These are phyloP conservation scores for Sebastes nivosus DNA, from an alignment of 2,797 vertebrate species.

Conservation along the genomic window DNA sequence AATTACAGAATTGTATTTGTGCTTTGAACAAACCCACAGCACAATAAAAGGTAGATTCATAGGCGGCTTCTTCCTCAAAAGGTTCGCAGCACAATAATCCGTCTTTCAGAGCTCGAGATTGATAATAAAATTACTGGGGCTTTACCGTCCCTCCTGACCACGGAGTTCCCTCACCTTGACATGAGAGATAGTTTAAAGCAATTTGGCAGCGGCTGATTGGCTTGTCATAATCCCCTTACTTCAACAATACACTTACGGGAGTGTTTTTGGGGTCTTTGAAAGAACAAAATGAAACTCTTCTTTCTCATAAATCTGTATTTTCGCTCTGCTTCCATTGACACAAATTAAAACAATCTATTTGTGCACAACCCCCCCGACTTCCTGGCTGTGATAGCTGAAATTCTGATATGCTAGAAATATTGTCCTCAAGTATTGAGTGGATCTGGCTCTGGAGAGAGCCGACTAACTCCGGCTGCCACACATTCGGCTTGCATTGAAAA, in stretches of 20 bases:
- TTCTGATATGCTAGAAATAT: conserved; percentile 40
- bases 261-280: conserved; percentile 10
- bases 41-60: conserved; percentile 61
- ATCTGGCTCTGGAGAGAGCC: conserved; percentile 1
- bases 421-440: conserved; percentile 1
- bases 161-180: conserved; percentile 25
- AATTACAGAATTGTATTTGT: conserved; percentile 75
- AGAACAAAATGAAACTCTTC: conserved; percentile 17
- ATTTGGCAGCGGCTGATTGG: conserved; percentile 51
- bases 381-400: conserved; percentile 37
- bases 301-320: not conserved
- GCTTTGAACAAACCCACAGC: conserved; percentile 79
- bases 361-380: conserved; percentile 11
- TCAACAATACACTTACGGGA: conserved; percentile 24
- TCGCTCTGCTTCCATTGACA: conserved; percentile 15
- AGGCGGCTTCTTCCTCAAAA: conserved; percentile 39
- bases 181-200: conserved; percentile 47
- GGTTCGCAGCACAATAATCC: conserved; percentile 46
- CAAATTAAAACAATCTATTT: conserved; percentile 20
- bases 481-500: conserved; percentile 10
- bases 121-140: conserved; percentile 42
- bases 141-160: conserved; percentile 26
- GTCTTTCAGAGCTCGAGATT: conserved; percentile 43
- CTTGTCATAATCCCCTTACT: conserved; percentile 53
- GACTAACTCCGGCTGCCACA: not conserved